Evolutionary conservation across 2,113 vertebrate genomes (phyloP).

Genomic region (Apistogramma diplotaenia): DNA sequence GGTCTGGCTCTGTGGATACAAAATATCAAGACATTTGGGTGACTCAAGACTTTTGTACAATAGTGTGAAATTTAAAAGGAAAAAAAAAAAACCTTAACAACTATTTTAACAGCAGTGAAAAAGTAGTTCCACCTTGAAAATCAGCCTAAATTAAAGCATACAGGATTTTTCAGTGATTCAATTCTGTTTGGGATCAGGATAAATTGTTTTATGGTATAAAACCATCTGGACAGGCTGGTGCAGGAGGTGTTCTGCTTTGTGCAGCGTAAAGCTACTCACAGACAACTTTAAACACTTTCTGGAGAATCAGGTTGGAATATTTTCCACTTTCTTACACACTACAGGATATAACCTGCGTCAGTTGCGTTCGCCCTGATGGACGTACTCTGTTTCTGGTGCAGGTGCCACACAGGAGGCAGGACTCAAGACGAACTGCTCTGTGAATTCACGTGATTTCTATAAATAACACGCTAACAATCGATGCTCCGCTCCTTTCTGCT

Average conservation of each 20-base stretch:
- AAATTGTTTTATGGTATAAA: not conserved
- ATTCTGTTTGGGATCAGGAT: not conserved
- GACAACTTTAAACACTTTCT: not conserved
- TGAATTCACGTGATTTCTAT: not conserved
- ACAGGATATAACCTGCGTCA: not conserved
- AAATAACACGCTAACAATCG: not conserved
- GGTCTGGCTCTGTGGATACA: no score
- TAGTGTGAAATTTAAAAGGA: no score
- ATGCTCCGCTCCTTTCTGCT: not conserved
- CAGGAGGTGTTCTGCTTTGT: not conserved
- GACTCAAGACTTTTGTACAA: no score
- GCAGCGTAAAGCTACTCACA: fast-evolving
- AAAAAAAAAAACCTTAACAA: no score
- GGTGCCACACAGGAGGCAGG: not conserved
- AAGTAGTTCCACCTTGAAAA: no score
- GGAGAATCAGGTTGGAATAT: not conserved
- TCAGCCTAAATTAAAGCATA: not conserved
- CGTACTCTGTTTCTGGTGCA: not conserved
- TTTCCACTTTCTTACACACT: not conserved
- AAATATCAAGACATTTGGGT: no score
- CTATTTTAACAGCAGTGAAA: no score
- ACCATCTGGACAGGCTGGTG: not conserved
- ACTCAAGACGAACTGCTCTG: not conserved
- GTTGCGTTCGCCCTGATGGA: not conserved
- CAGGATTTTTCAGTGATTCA: not conserved